phyloP scores from a whole-genome alignment of 2,888 invertebrate genomes.

The Hemicrepidius hirtus region DNA sequence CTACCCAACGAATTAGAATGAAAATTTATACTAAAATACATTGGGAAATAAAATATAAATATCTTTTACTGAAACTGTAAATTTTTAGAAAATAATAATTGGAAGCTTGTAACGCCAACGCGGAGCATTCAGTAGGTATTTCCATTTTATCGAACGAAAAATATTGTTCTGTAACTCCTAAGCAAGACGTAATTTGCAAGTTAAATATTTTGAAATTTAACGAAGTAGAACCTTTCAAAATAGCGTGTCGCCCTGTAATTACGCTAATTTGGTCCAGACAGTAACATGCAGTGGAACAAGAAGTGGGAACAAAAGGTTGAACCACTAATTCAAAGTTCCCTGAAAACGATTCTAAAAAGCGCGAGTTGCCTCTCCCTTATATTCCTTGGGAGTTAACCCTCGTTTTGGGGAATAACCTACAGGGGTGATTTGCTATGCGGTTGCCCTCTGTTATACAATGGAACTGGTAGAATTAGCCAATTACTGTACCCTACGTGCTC shows the following conservation, averaged over 20 bases:
- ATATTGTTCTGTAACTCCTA: not conserved
- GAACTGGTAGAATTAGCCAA: conserved; percentile 72
- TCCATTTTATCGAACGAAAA: not conserved
- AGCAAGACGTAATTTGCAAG: conserved; percentile 41
- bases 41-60: too few species aligned
- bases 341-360: conserved; percentile 35
- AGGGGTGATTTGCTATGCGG: conserved; percentile 71
- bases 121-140: not conserved
- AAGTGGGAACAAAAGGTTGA: conserved; percentile 37
- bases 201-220: conserved; percentile 50
- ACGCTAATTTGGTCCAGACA: conserved; percentile 53
- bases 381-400: conserved; percentile 51
- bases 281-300: conserved; percentile 39
- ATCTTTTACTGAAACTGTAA: too few species aligned
- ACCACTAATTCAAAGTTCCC: conserved; percentile 13
- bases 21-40: too few species aligned
- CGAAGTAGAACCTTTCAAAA: conserved; percentile 43
- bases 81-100: too few species aligned
- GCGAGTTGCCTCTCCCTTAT: conserved; percentile 41
- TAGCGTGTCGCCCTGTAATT: conserved; percentile 49
- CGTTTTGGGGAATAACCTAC: conserved; percentile 49
- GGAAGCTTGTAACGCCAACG: too few species aligned
- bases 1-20: too few species aligned
- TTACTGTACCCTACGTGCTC: conserved; percentile 69
- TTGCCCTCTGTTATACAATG: conserved; percentile 72